phyloP scores from a whole-genome alignment of 2,113 vertebrate genomes.

The Baryphthengus martii region DNA sequence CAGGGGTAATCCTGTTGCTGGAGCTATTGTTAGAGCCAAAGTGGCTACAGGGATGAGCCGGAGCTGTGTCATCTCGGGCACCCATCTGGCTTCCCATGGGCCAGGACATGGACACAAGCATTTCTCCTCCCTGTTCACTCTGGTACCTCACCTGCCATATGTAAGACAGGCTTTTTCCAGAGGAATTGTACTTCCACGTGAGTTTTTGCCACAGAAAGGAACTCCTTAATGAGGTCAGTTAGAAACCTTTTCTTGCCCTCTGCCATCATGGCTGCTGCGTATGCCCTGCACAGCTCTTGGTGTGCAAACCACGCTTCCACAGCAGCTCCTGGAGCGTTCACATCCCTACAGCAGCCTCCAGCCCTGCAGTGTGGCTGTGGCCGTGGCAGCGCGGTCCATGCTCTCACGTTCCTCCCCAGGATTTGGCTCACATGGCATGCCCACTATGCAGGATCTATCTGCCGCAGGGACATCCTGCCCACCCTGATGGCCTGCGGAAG shows the following conservation, averaged over 20 bases:
- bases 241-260: background rate
- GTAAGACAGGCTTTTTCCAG: background rate
- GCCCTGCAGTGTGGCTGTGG: background rate
- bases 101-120: background rate
- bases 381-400: rapidly evolving
- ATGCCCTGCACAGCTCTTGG: rapidly evolving
- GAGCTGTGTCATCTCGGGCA: background rate
- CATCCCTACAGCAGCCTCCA: background rate
- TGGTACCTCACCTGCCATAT: background rate
- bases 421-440: background rate
- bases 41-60: background rate
- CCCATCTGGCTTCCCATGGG: background rate
- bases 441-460: background rate
- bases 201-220: background rate
- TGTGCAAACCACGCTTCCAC: rapidly evolving
- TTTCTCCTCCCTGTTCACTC: background rate
- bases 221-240: background rate
- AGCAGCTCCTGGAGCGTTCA: background rate
- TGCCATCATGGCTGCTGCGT: background rate
- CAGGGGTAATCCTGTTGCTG: background rate
- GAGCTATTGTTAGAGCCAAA: background rate
- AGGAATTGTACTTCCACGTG: background rate
- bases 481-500: background rate
- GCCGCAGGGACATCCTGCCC: background rate
- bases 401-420: background rate